Base-by-base conservation (phyloP, 2,888 invertebrate genomes). In the Epistrophella euchroma region DNA sequence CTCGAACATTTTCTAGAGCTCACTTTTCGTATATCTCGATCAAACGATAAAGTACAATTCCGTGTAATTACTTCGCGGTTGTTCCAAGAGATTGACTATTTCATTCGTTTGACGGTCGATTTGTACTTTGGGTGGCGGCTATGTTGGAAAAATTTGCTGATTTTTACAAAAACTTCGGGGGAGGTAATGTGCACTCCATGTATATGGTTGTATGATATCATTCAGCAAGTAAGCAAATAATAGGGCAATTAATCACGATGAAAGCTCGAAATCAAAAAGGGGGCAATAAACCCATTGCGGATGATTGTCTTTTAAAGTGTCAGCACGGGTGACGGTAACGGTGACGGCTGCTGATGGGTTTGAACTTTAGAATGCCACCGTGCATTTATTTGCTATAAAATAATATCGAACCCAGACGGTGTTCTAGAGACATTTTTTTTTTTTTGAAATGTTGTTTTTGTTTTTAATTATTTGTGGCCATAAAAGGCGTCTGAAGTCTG, bases 11-110 rank as follows among this genome's bases (percentile, higher is more conserved):
- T 52, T 25, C 37, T 19, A 37, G 37, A 55, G 71, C 71, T 70
- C 50, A 15, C 43, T 43, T 58, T 56, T 71, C 71, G 43, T 58
- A 45, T 58, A 43, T 60, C 74, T 68, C 73, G 85, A 76, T 35
- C 15, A 55, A 43, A 40, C 77, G 83, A 87, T 87, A 73, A 87
- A 87, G 83, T 72, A 83, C 66, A 79, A 83, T 87, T 87, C 87
- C 87, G 83, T 87, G 87, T 87, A 87, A 87, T 87, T 87, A 52
- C 83, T 83, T 75, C 47, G 87, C 50, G 87, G 87, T 87, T 83
- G 87, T 82, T 86, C 82, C 82, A 64, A 74, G 47, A 78, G 82
- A 78, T 86, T 81, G 85, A 86, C 77, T 86, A 35, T 52, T 73
- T 68, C 76, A 35, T 73, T 66, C 25, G 81, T 72, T 68, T 68